phyloP scores from a whole-genome alignment of 2,113 vertebrate genomes.

The Coptodon bakossiorum region DNA sequence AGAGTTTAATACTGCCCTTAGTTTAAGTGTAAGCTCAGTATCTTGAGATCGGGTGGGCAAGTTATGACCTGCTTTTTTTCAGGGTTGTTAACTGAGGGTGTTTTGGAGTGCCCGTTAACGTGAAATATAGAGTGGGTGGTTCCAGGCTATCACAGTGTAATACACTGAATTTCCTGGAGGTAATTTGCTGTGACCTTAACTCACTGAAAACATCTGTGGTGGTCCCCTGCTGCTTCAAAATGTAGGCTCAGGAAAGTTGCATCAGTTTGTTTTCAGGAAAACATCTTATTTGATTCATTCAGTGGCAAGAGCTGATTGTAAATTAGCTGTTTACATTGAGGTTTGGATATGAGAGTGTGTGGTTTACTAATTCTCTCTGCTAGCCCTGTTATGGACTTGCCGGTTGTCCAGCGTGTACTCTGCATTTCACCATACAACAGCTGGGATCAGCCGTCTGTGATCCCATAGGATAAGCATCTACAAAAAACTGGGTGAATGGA shows the following conservation, averaged over 20 bases:
- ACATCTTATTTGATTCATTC: background rate
- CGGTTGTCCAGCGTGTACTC: background rate
- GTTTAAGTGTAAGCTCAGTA: background rate
- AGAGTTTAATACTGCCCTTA: background rate
- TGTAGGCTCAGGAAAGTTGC: background rate
- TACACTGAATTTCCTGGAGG: background rate
- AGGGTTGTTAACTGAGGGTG: background rate
- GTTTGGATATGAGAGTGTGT: background rate
- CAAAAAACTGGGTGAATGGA: background rate
- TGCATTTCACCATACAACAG: background rate
- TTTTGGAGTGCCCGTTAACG: background rate
- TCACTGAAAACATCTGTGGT: background rate
- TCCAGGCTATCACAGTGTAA: background rate
- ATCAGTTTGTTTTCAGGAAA: background rate
- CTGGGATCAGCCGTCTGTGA: background rate
- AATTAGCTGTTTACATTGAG: background rate
- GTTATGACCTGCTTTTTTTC: background rate
- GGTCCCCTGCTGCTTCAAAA: background rate
- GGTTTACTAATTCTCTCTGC: background rate
- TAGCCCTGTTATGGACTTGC: background rate
- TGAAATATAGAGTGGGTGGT: background rate
- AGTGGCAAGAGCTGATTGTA: background rate
- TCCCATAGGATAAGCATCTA: background rate
- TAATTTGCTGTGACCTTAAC: background rate
- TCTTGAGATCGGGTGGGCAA: background rate